Evolutionary conservation across 2,888 invertebrate species (phyloP).

Genomic region (Metopia argyrocephala): DNA sequence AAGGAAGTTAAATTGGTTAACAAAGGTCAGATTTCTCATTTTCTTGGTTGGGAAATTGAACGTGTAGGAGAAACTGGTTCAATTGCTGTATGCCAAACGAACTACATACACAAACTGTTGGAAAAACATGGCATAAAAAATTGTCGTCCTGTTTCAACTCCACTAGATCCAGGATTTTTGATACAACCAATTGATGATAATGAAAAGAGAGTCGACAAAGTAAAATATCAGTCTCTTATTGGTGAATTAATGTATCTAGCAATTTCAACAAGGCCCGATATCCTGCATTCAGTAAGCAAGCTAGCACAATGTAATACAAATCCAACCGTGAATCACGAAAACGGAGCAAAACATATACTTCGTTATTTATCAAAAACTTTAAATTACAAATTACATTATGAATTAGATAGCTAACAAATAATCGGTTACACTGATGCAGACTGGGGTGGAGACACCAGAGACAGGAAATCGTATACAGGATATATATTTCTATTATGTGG

Average conservation of each 20-base stretch:
- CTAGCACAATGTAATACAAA: conserved; percentile 53
- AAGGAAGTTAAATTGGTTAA: conserved; percentile 37
- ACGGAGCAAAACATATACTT: conserved; percentile 43
- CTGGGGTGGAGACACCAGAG: conserved; percentile 49
- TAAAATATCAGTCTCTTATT: conserved; percentile 45
- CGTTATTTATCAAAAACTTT: conserved; percentile 52
- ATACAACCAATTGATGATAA: conserved; percentile 18
- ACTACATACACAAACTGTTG: neutral
- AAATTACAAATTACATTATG: conserved; percentile 51
- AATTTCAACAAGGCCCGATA: conserved; percentile 38
- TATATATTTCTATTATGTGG: conserved; percentile 32
- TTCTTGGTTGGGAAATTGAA: conserved; percentile 37
- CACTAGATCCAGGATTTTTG: conserved; percentile 42
- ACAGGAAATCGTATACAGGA: conserved; percentile 58
- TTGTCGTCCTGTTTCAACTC: conserved; percentile 41
- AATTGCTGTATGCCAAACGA: neutral
- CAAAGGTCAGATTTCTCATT: conserved; percentile 27
- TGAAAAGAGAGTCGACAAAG: conserved; percentile 35
- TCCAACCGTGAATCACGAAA: conserved; percentile 45
- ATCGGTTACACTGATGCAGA: conserved; percentile 53
- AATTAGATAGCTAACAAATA: conserved; percentile 33
- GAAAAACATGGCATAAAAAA: conserved; percentile 11
- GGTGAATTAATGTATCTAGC: conserved; percentile 53
- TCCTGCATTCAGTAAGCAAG: conserved; percentile 53
- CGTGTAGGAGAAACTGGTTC: neutral